These are phyloP conservation scores for Aethina tumida DNA, from an alignment of 1,140 invertebrate species.

Conservation along the genomic window DNA sequence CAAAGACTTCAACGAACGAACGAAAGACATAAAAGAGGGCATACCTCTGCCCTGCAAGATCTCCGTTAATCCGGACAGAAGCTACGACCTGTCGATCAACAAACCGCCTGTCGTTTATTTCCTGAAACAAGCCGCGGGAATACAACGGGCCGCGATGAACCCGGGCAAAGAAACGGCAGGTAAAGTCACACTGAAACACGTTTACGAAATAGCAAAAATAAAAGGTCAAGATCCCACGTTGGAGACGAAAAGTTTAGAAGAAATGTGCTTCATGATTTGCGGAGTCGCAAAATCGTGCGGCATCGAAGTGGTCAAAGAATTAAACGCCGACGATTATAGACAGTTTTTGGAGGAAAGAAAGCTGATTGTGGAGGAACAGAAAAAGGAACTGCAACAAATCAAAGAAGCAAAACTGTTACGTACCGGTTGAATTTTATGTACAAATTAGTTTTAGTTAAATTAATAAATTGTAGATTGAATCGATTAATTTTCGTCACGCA, in stretches of 20 bases:
- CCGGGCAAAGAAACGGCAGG: slow-evolving; percentile 73
- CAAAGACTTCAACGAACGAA: slow-evolving; percentile 96
- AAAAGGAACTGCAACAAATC: slow-evolving; percentile 70
- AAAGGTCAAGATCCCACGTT: slow-evolving; percentile 78
- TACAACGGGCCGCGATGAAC: slow-evolving; percentile 70
- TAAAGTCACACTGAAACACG: slow-evolving; percentile 88
- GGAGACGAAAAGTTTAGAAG: slow-evolving; percentile 44
- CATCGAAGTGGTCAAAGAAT: slow-evolving; percentile 72
- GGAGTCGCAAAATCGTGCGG: slow-evolving; percentile 68
- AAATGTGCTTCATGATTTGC: slow-evolving; percentile 73
- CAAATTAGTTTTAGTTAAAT: too few relatives aligned
- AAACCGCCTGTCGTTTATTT: slow-evolving; percentile 80
- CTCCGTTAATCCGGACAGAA: slow-evolving; percentile 77
- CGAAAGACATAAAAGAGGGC: slow-evolving; percentile 85
- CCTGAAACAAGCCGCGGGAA: slow-evolving; percentile 91
- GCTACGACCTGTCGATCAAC: slow-evolving; percentile 73
- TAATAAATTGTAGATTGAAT: too few relatives aligned
- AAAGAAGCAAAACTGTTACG: slow-evolving; percentile 89
- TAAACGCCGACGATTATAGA: slow-evolving; percentile 75
- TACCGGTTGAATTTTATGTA: slow-evolving; percentile 44
- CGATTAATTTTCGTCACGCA: too few relatives aligned
- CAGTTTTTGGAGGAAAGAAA: slow-evolving; percentile 75
- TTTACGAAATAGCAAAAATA: slow-evolving; percentile 97
- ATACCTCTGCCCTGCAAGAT: slow-evolving; percentile 80
- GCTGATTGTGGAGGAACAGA: slow-evolving; percentile 60